These are phyloP conservation scores for Lithophane ornitopus DNA, from an alignment of 2,888 invertebrate species.

Conservation along the genomic window DNA sequence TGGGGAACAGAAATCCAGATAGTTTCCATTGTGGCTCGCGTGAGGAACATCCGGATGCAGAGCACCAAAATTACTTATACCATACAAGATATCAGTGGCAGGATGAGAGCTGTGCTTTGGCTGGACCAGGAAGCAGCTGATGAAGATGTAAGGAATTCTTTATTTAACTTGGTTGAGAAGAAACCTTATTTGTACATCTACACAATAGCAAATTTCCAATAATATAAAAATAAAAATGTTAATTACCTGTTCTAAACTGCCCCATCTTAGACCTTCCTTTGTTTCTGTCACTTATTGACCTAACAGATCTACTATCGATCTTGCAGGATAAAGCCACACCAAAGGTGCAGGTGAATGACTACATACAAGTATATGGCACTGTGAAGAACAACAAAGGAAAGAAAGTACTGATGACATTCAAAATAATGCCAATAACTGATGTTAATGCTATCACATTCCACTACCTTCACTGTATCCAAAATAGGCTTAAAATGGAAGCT, in stretches of 20 bases:
- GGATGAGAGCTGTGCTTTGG: slow-evolving; percentile 88
- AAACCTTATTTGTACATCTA: neutral
- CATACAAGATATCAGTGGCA: slow-evolving; percentile 88
- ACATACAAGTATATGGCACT: slow-evolving; percentile 87
- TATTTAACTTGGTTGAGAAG: neutral
- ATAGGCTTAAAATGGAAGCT: slow-evolving; percentile 88
- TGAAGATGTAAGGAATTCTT: slow-evolving; percentile 81
- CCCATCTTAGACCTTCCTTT: neutral
- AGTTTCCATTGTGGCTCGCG: slow-evolving; percentile 83
- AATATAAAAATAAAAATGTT: neutral
- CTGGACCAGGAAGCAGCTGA: slow-evolving; percentile 88
- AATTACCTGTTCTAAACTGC: neutral
- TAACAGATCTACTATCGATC: neutral
- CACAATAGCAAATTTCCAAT: neutral
- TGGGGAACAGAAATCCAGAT: slow-evolving; percentile 89
- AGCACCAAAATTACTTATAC: slow-evolving; percentile 89
- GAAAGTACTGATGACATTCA: slow-evolving; percentile 88
- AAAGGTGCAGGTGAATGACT: slow-evolving; percentile 88
- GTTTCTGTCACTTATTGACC: neutral
- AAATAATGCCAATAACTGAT: slow-evolving; percentile 86
- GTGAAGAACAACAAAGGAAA: slow-evolving; percentile 88
- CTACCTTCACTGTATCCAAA: slow-evolving; percentile 88
- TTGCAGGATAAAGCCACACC: slow-evolving; percentile 86
- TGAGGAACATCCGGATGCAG: slow-evolving; percentile 85
- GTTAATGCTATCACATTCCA: slow-evolving; percentile 89